Evolutionary conservation across 2,888 invertebrate species (phyloP).

Genomic region (Diadromus collaris): DNA sequence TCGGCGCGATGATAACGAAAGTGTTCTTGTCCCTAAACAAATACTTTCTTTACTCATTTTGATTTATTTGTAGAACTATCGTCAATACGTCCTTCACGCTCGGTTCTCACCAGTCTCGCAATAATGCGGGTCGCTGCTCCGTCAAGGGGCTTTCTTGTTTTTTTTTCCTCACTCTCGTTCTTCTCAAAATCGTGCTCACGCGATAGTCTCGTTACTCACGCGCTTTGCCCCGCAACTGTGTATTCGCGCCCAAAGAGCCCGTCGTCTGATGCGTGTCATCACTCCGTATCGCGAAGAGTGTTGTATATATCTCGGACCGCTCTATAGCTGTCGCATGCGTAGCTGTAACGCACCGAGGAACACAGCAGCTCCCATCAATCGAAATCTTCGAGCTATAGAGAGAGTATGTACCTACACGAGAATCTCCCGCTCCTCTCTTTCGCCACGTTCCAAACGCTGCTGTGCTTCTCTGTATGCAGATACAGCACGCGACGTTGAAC

Average conservation of each 20-base stretch:
- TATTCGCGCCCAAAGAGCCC: slow-evolving; percentile 18
- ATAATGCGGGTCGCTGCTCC: slow-evolving; percentile 21
- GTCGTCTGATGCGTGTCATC: slow-evolving; percentile 54
- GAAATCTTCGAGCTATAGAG: slow-evolving; percentile 1
- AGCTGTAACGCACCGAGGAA: neutral
- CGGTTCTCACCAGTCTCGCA: slow-evolving; percentile 28
- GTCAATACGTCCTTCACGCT: slow-evolving; percentile 38
- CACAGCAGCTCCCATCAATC: slow-evolving; percentile 36
- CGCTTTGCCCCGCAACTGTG: slow-evolving; percentile 36
- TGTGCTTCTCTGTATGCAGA: slow-evolving; percentile 18
- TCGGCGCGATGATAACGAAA: too few relatives aligned
- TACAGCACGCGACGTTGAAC: slow-evolving; percentile 1
- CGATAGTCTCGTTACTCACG: slow-evolving; percentile 57
- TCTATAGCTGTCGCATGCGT: neutral
- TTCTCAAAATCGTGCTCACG: slow-evolving; percentile 38
- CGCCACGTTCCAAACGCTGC: slow-evolving; percentile 8
- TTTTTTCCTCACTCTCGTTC: slow-evolving; percentile 11
- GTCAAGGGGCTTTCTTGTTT: slow-evolving; percentile 20
- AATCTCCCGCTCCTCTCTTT: neutral
- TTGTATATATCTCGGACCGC: slow-evolving; percentile 30
- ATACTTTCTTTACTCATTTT: neutral
- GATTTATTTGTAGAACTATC: slow-evolving; percentile 7
- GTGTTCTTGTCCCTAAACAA: neutral
- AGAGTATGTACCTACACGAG: neutral
- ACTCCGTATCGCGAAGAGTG: slow-evolving; percentile 46